Percentiles rank a stretch among this genome's conserved stretches.
phyloP scores from a whole-genome alignment of 1,140 invertebrate genomes.

The Drepana arcuata region DNA sequence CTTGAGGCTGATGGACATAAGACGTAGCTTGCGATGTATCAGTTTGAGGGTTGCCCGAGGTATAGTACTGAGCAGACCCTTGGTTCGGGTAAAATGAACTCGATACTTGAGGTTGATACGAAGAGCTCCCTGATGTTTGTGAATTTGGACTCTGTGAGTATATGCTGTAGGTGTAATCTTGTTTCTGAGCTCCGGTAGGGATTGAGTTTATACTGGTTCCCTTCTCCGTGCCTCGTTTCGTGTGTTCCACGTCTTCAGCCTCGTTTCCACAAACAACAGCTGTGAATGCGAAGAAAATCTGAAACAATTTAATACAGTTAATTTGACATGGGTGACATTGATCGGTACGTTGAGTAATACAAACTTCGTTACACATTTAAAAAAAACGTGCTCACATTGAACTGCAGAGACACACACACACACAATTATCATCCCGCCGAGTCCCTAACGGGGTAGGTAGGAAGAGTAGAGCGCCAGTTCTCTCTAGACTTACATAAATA shows the following conservation, averaged over 20 bases:
- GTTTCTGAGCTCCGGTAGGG: conserved; percentile 49
- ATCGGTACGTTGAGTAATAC: too few species aligned
- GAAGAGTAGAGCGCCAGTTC: too few species aligned
- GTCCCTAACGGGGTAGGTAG: too few species aligned
- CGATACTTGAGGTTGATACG: conserved; percentile 39
- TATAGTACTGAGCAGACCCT: conserved; percentile 36
- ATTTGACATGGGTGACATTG: too few species aligned
- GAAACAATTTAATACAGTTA: too few species aligned
- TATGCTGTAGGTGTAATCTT: conserved; percentile 54
- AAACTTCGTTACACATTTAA: too few species aligned
- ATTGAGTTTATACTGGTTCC: conserved; percentile 42
- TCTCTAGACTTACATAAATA: too few species aligned
- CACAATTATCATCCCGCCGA: too few species aligned
- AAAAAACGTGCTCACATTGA: too few species aligned
- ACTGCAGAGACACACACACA: too few species aligned
- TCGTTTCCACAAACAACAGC: conserved; percentile 37
- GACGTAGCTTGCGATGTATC: conserved; percentile 14
- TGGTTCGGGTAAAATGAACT: conserved; percentile 59
- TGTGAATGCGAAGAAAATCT: conserved; percentile 47
- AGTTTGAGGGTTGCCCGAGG: conserved; percentile 18
- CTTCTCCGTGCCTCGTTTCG: conserved; percentile 53
- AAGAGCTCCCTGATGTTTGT: conserved; percentile 21
- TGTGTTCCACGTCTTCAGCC: conserved; percentile 49
- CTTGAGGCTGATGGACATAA: conserved; percentile 20
- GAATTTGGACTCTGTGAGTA: conserved; percentile 38